A percentile compares a stretch with the other conserved stretches of the same genome.
Conservation (phyloP, 1,140 invertebrate genomes). For the Drosophila subpulchrella region DNA sequence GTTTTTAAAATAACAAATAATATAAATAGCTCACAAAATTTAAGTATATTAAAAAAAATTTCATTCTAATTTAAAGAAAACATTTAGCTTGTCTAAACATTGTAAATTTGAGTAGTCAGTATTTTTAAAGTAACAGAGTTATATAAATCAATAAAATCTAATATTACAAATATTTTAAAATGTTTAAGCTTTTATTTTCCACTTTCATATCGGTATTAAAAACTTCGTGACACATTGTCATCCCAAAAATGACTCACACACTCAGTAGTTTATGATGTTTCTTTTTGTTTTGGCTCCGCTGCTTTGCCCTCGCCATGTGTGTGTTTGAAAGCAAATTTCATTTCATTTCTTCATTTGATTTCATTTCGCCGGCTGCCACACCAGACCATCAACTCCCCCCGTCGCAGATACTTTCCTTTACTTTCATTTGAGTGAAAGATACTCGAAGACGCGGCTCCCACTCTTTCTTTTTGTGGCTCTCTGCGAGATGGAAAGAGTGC, state of each 20-base stretch:
- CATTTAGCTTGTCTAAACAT: too few relatives aligned
- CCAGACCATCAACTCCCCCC: conserved; percentile 26
- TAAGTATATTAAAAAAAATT: too few relatives aligned
- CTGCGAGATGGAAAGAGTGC: conserved; percentile 12
- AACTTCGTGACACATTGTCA: conserved; percentile 7
- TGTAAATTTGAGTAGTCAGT: too few relatives aligned
- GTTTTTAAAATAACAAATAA: too few relatives aligned
- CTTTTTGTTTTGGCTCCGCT: conserved; percentile 48
- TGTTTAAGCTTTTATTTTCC: too few relatives aligned
- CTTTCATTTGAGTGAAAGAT: conserved; percentile 82
- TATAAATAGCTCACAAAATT: too few relatives aligned
- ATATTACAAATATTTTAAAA: too few relatives aligned
- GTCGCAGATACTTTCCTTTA: conserved; percentile 72
- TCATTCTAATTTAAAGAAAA: too few relatives aligned
- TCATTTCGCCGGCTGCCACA: conserved; percentile 51
- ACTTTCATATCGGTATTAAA: not conserved
- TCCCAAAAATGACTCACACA: conserved; percentile 19
- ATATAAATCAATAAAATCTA: too few relatives aligned
- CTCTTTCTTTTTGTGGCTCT: conserved; percentile 10
- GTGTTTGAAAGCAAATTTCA: conserved; percentile 80
- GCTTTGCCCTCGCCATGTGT: conserved; percentile 27
- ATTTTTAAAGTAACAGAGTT: too few relatives aligned
- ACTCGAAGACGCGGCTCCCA: conserved; percentile 33
- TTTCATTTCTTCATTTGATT: conserved; percentile 83
- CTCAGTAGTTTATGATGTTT: conserved; percentile 11